Evolutionary conservation across 2,113 vertebrate genomes (phyloP).

Genomic region (Pan troglodytes): DNA sequence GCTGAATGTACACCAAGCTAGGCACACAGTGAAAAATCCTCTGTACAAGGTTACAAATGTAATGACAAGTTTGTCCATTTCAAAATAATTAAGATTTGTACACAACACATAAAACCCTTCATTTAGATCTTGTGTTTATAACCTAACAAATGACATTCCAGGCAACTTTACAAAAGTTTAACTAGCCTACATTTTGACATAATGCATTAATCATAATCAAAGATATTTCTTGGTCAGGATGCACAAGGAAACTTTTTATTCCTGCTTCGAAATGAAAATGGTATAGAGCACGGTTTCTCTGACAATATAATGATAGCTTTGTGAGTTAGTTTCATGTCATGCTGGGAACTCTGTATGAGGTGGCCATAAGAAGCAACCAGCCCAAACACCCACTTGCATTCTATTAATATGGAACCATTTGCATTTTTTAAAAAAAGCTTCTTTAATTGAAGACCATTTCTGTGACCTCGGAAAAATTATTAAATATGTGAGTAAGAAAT

Average conservation of each 20-base stretch:
- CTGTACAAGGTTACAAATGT: slow-evolving; percentile 88
- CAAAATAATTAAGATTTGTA: slow-evolving; percentile 81
- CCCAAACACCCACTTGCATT: slow-evolving; percentile 48
- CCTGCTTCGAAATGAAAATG: slow-evolving; percentile 68
- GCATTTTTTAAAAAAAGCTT: background rate
- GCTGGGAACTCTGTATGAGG: slow-evolving; percentile 70
- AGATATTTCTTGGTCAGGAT: slow-evolving; percentile 83
- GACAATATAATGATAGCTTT: slow-evolving; percentile 63
- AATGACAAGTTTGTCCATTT: slow-evolving; percentile 79
- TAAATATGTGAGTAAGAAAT: background rate
- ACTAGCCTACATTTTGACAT: slow-evolving; percentile 83
- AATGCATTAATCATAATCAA: slow-evolving; percentile 79
- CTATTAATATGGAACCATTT: slow-evolving; percentile 66
- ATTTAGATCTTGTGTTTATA: slow-evolving; percentile 79
- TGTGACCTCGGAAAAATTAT: background rate
- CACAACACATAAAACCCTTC: slow-evolving; percentile 82
- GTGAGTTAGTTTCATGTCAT: slow-evolving; percentile 61
- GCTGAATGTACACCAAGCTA: slow-evolving; percentile 90
- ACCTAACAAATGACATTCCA: slow-evolving; percentile 85
- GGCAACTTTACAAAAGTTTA: slow-evolving; percentile 84
- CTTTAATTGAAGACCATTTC: too few relatives aligned
- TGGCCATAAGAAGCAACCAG: slow-evolving; percentile 45
- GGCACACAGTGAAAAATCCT: slow-evolving; percentile 90
- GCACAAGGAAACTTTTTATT: slow-evolving; percentile 79
- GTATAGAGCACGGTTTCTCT: slow-evolving; percentile 60